phyloP scores from a whole-genome alignment of 2,797 vertebrate genomes.

The Crax fasciolata region DNA sequence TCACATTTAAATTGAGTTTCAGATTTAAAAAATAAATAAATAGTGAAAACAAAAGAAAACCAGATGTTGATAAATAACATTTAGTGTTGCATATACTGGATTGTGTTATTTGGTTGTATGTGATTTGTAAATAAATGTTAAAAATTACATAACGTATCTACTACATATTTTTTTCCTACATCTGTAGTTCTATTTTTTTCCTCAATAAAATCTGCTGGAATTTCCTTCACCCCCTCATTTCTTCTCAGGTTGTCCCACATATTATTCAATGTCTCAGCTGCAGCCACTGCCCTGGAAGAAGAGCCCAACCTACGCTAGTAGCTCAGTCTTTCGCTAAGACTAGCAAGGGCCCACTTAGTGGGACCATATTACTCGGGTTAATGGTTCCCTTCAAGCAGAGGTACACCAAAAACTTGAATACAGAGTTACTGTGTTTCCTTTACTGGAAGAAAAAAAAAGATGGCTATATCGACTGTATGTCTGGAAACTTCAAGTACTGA shows the following conservation, averaged over 20 bases:
- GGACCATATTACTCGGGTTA: neutral
- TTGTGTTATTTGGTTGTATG: neutral
- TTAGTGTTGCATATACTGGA: neutral
- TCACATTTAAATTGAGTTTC: neutral
- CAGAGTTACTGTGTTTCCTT: neutral
- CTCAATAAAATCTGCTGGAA: neutral
- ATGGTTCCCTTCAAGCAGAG: neutral
- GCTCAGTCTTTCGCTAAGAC: neutral
- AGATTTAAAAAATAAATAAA: rapidly evolving
- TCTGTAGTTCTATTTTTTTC: neutral
- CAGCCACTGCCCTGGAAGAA: neutral
- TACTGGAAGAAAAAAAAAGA: neutral
- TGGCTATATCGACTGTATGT: neutral
- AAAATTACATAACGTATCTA: neutral
- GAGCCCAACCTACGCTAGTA: neutral
- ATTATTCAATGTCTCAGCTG: neutral
- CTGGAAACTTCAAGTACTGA: neutral
- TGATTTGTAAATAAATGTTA: neutral
- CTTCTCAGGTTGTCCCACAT: neutral
- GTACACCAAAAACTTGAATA: neutral
- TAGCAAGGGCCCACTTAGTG: neutral
- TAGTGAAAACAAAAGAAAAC: neutral
- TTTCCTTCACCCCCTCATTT: neutral
- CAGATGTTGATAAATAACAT: neutral
- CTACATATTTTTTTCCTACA: neutral